Evolutionary conservation across 2,113 vertebrate genomes (phyloP), one percentile per base, ranked within the genome.

Genomic region (Dipodomys merriami): DNA sequence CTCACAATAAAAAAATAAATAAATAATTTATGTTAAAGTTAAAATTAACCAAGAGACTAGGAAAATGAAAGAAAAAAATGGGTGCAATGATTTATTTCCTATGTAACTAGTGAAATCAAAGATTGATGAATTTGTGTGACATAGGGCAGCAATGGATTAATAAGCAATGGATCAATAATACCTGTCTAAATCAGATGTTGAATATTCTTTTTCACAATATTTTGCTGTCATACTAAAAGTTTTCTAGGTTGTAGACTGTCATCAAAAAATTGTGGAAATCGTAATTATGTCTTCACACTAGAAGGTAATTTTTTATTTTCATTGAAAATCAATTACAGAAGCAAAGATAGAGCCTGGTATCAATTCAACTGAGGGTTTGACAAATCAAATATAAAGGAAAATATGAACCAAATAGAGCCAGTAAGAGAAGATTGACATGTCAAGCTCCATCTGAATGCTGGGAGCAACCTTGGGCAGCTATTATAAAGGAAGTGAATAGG

Each of bases 281-380:
- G 46, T 85, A 83, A 79, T 64, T 89, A 27, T 79, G 76, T 27
- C n/a, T 82, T 83, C 60, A 72, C 10, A 44, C 57, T 25, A 91
- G 79, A 80, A 53, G 7, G 25, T 49, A 35, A 49, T 73, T 72
- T 92, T 92, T 33, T 69, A 6, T 88, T 68, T 19, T 74, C 44
- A 44, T 30, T 57, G 87, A 69, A 94, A 92, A 81, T 67, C 16
- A 62, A 78, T 95, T 44, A 60, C 71, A 33, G 90, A 29, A 80
- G 49, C 88, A 60, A 39, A 3, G 33, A 16, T 46, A 35, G 46
- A 83, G 13, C 23, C 23, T 83, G 1, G 0, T 46, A 83, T 46
- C 12, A 86, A 35, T 71, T 78, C 71, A 88, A 30, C 11, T 74
- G 44, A 86, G 20, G 62, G 83, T 3, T 80, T 86, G 27, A 64